Evolutionary conservation across 2,797 vertebrate species (phyloP).

Genomic region (Enteromius thamalakanensis): DNA sequence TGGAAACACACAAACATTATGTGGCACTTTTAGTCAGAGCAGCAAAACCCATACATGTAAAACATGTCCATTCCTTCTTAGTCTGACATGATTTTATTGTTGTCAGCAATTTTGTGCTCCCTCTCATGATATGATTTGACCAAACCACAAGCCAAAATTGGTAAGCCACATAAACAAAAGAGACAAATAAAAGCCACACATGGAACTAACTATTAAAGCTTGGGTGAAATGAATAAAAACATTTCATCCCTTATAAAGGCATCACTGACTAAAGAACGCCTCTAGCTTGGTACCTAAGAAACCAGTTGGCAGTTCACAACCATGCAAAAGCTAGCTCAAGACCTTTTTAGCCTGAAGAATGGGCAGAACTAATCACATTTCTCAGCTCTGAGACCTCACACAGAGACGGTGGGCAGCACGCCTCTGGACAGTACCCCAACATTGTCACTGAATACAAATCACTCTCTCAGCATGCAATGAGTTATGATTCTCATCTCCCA

Average conservation of each 20-base stretch:
- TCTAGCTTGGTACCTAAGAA: conserved; percentile 14
- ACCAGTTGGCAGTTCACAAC: conserved; percentile 1
- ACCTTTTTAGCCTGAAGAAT: conserved; percentile 13
- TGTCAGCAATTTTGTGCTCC: background rate
- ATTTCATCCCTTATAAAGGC: conserved; percentile 35
- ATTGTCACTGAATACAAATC: conserved; percentile 37
- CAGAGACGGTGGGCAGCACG: conserved; percentile 3
- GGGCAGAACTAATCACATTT: conserved; percentile 59
- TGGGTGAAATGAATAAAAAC: conserved; percentile 3
- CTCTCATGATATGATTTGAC: background rate
- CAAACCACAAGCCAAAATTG: conserved; percentile 22
- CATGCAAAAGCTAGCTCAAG: conserved; percentile 25
- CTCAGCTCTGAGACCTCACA: conserved; percentile 30
- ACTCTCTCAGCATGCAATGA: conserved; percentile 40
- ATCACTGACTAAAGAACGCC: background rate
- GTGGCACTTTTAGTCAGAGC: background rate
- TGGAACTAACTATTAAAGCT: conserved; percentile 8
- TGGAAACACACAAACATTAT: conserved; percentile 33
- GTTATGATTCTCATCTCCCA: conserved; percentile 35
- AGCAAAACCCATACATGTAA: background rate
- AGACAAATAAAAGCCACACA: conserved; percentile 3
- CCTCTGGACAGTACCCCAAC: conserved; percentile 27
- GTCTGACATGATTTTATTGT: background rate
- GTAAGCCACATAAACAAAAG: conserved; percentile 22
- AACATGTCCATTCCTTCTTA: background rate